These are phyloP conservation scores for Calephelis virginiensis DNA, from an alignment of 1,140 invertebrate species.

Conservation along the genomic window DNA sequence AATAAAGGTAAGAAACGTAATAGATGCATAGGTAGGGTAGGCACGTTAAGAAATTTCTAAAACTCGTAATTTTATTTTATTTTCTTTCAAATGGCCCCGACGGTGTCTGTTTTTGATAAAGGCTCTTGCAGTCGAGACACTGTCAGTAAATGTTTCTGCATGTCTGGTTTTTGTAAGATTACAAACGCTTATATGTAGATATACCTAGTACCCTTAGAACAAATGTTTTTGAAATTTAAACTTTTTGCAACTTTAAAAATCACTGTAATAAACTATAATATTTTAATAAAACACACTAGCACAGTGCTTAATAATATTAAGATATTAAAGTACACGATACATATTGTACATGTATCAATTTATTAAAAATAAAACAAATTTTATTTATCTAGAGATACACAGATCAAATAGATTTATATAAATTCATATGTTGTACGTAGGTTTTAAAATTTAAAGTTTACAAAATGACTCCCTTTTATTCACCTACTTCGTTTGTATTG, in stretches of 20 bases:
- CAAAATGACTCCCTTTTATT: too few relatives aligned
- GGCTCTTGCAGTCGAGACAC: not conserved
- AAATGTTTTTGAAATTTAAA: not conserved
- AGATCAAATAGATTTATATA: too few relatives aligned
- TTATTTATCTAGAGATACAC: too few relatives aligned
- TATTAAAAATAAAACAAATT: too few relatives aligned
- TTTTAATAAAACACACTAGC: slow-evolving; percentile 8
- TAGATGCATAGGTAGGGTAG: not conserved
- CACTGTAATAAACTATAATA: slow-evolving; percentile 5
- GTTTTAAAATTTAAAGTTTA: too few relatives aligned
- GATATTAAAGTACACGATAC: not conserved
- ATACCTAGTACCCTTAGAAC: not conserved
- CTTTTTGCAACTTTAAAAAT: slow-evolving; percentile 4
- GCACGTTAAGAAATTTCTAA: not conserved
- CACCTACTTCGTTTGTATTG: too few relatives aligned
- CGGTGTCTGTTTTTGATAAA: not conserved
- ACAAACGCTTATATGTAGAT: not conserved
- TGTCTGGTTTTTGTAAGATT: not conserved
- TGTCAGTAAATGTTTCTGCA: not conserved
- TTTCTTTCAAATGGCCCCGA: not conserved
- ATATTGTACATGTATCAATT: too few relatives aligned
- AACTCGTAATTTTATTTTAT: not conserved
- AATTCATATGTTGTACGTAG: too few relatives aligned
- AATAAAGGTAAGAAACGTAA: not conserved
- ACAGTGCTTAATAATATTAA: slow-evolving; percentile 6